Evolutionary conservation across 2,888 invertebrate species (phyloP).

Genomic region (Lithophane leautieri): DNA sequence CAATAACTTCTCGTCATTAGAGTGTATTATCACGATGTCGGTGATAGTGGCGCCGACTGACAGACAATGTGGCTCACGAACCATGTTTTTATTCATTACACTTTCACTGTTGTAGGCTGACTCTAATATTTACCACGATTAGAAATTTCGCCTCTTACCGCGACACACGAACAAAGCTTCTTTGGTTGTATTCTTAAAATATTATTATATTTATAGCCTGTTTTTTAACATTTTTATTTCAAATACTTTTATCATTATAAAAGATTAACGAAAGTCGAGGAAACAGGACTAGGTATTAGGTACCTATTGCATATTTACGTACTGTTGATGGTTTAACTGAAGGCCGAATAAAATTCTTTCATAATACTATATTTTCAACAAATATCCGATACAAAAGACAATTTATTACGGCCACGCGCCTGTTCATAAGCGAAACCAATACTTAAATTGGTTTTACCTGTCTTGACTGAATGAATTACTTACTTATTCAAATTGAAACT

Average conservation of each 20-base stretch:
- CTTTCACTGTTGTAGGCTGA: slow-evolving; percentile 74
- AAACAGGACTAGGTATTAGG: slow-evolving; percentile 3
- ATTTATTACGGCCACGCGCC: slow-evolving; percentile 20
- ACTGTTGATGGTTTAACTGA: slow-evolving; percentile 13
- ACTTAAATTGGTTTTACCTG: slow-evolving; percentile 27
- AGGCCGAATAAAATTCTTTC: slow-evolving; percentile 31
- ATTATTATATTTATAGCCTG: slow-evolving; percentile 40
- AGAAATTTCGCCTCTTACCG: slow-evolving; percentile 75
- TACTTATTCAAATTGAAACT: slow-evolving; percentile 25
- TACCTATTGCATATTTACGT: background rate
- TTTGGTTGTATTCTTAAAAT: slow-evolving; percentile 71
- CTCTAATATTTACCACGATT: slow-evolving; percentile 71
- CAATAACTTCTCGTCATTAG: slow-evolving; percentile 58
- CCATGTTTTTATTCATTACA: slow-evolving; percentile 74
- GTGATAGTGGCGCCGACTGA: slow-evolving; percentile 51
- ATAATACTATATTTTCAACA: background rate
- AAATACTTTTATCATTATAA: slow-evolving; percentile 1
- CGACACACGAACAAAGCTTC: slow-evolving; percentile 70
- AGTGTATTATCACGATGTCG: slow-evolving; percentile 59
- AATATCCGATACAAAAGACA: slow-evolving; percentile 31
- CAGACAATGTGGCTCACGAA: slow-evolving; percentile 68
- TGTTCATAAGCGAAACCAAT: slow-evolving; percentile 15
- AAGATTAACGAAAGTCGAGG: slow-evolving; percentile 9
- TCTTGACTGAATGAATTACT: slow-evolving; percentile 14
- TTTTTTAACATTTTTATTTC: slow-evolving; percentile 6